Evolutionary conservation across 2,888 invertebrate genomes (phyloP).

Genomic region (Ormyrus thymus): DNA sequence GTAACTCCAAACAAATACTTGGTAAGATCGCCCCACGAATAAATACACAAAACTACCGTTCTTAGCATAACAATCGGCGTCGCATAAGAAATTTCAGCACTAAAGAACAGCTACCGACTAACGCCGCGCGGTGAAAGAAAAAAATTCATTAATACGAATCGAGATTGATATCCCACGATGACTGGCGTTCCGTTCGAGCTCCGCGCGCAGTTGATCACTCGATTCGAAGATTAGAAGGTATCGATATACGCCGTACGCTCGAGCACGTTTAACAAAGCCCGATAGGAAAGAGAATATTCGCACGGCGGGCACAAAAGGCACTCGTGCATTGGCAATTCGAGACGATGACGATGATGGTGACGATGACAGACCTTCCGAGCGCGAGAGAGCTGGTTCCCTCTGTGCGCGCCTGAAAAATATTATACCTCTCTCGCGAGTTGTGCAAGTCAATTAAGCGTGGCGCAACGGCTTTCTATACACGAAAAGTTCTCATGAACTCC

Average conservation of each 20-base stretch:
- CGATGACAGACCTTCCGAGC: slow-evolving; percentile 3
- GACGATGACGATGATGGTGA: not conserved
- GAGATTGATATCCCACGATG: slow-evolving; percentile 43
- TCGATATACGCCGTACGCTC: slow-evolving; percentile 37
- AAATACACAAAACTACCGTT: slow-evolving; percentile 6
- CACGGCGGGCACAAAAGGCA: slow-evolving; percentile 33
- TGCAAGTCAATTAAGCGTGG: slow-evolving; percentile 47
- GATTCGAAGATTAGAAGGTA: slow-evolving; percentile 50
- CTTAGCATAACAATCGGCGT: slow-evolving; percentile 5
- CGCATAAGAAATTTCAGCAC: slow-evolving; percentile 32
- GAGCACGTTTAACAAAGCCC: slow-evolving; percentile 19
- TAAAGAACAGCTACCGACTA: slow-evolving; percentile 31
- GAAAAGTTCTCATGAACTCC: slow-evolving; percentile 35
- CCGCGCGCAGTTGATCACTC: slow-evolving; percentile 27
- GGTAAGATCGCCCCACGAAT: too few species aligned
- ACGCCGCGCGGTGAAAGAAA: slow-evolving; percentile 4
- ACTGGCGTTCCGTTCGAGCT: slow-evolving; percentile 32
- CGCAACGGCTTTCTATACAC: slow-evolving; percentile 21
- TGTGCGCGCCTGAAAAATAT: not conserved
- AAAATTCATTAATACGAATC: slow-evolving; percentile 17
- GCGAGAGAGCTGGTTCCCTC: not conserved
- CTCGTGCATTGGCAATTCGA: slow-evolving; percentile 9
- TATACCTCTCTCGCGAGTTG: slow-evolving; percentile 2
- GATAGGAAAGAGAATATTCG: slow-evolving; percentile 23
- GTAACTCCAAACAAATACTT: too few species aligned